These are phyloP conservation scores for Phymanthus crucifer DNA, from an alignment of 92 coral and sea anemone species.

Conservation along the genomic window DNA sequence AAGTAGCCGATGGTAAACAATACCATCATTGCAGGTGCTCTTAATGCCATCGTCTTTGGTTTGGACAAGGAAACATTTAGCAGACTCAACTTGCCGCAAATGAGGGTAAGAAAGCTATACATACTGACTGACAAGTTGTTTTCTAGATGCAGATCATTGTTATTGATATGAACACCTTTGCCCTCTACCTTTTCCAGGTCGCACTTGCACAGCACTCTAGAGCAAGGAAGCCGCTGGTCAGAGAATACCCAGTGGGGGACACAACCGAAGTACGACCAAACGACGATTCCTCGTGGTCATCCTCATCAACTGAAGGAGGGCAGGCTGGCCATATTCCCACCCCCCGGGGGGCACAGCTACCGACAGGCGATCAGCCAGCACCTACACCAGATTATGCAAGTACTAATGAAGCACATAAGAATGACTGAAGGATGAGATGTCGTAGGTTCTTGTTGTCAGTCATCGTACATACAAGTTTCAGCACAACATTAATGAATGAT, in stretches of 20 bases:
- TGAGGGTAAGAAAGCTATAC: slow-evolving; percentile 59
- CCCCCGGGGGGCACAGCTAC: slow-evolving; percentile 40
- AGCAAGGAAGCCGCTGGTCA: slow-evolving; percentile 72
- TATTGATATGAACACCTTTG: not conserved
- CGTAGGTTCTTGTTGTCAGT: not conserved
- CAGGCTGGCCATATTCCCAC: slow-evolving; percentile 33
- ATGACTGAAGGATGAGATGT: not conserved
- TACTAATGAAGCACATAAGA: not conserved
- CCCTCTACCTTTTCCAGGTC: slow-evolving; percentile 34
- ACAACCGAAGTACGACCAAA: slow-evolving; percentile 78
- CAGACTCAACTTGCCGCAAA: slow-evolving; percentile 70
- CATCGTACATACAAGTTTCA: not conserved
- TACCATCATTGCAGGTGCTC: slow-evolving; percentile 52
- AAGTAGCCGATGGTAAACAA: not conserved
- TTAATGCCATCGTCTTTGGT: slow-evolving; percentile 88
- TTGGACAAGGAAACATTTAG: slow-evolving; percentile 86
- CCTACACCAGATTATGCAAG: not conserved
- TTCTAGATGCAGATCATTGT: not conserved
- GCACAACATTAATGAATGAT: not conserved
- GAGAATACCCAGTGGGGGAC: slow-evolving; percentile 85
- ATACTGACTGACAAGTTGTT: not conserved
- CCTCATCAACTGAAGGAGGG: slow-evolving; percentile 46
- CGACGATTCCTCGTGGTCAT: slow-evolving; percentile 87
- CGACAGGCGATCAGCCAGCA: slow-evolving; percentile 30
- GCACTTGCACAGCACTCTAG: slow-evolving; percentile 79